Conservation (phyloP, 2,113 vertebrate species). For the Chelonoidis abingdonii region DNA sequence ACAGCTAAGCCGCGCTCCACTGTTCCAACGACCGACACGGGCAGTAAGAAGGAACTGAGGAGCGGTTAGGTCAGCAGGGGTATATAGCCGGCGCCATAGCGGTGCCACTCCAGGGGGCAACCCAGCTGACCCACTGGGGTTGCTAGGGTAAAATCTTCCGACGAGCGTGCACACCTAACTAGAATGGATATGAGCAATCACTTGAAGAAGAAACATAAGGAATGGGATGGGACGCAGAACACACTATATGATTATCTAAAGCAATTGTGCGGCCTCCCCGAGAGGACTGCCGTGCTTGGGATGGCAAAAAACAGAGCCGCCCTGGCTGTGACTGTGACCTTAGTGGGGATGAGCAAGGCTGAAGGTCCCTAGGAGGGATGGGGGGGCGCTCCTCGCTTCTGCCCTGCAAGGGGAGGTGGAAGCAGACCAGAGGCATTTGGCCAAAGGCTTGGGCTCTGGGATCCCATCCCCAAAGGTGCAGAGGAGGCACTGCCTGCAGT, state of each 20-base stretch:
- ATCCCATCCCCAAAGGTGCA: background rate
- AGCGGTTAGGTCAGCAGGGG: no score
- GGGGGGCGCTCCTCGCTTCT: conserved; percentile 18
- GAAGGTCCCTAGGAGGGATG: conserved; percentile 5
- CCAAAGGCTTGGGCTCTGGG: background rate
- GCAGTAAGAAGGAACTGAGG: no score
- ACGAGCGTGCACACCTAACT: no score
- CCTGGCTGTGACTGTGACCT: conserved; percentile 1
- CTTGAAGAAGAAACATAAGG: background rate
- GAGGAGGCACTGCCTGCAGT: background rate
- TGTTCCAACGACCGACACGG: no score
- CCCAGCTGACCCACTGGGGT: no score
- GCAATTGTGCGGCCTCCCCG: background rate
- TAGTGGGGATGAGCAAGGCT: conserved; percentile 29
- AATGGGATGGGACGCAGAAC: background rate
- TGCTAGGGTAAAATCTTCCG: no score
- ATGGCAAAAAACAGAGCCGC: no score
- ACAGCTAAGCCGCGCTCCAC: no score
- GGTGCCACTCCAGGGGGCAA: no score
- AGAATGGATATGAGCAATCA: no score
- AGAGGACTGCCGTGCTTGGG: background rate
- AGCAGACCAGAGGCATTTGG: background rate
- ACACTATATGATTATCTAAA: background rate
- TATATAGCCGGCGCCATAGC: no score
- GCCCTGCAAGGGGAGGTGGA: conserved; percentile 2